A percentile compares a stretch with the other conserved stretches of the same genome.
These are phyloP conservation scores for Drosophila micromelanica DNA, from an alignment of 1,140 invertebrate genomes.

Conservation along the genomic window DNA sequence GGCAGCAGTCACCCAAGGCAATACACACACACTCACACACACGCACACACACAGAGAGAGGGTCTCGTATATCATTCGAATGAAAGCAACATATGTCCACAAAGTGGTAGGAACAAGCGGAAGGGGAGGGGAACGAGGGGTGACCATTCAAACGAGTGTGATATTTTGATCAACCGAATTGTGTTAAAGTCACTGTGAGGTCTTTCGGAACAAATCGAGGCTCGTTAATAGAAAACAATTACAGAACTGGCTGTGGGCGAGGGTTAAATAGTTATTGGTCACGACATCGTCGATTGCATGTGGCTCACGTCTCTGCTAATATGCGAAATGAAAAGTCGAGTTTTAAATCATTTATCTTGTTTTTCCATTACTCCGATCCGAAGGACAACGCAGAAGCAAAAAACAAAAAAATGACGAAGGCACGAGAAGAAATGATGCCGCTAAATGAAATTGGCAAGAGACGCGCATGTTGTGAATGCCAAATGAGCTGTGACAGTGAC, in stretches of 20 bases:
- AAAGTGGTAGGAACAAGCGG: conserved; percentile 53
- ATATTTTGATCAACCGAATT: conserved; percentile 69
- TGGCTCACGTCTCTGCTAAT: conserved; percentile 73
- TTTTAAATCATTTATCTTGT: conserved; percentile 82
- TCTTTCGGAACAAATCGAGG: conserved; percentile 68
- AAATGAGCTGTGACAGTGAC: conserved; percentile 76
- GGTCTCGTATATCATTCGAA: conserved; percentile 53
- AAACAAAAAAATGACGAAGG: conserved; percentile 69
- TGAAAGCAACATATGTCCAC: conserved; percentile 75
- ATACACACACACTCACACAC: conserved; percentile 10
- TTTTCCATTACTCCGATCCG: conserved; percentile 54
- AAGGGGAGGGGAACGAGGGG: not conserved
- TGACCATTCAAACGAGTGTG: conserved; percentile 36
- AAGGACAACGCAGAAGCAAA: not conserved
- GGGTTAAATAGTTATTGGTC: conserved; percentile 53
- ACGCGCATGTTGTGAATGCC: conserved; percentile 71
- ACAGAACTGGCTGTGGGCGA: conserved; percentile 18
- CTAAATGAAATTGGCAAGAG: conserved; percentile 79
- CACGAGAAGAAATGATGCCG: conserved; percentile 77
- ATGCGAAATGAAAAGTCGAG: conserved; percentile 80
- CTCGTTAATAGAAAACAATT: conserved; percentile 80
- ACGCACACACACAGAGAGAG: not conserved
- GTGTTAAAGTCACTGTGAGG: conserved; percentile 53
- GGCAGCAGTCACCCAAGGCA: conserved; percentile 34
- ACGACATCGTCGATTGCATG: conserved; percentile 26